Evolutionary conservation across 2,888 invertebrate species (phyloP), one percentile per base, ranked within the genome.

Genomic region (Dyspetes luteomarginatus): DNA sequence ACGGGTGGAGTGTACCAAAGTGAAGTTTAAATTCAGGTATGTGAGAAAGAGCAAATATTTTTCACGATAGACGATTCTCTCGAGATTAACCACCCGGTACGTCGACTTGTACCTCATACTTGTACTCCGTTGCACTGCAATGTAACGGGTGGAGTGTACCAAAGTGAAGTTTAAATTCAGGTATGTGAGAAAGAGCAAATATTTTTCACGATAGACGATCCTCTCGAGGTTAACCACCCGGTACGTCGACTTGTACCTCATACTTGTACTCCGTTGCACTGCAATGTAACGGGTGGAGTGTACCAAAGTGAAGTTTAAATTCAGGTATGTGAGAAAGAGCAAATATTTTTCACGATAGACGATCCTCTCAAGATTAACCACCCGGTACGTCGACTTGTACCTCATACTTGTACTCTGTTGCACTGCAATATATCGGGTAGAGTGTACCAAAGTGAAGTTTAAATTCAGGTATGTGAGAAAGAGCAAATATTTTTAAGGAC

Each of bases 51-150:
- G 36, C 1, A 36, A 50, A 45, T 58, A 67, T 58, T 76, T 76
- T 67, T 30, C 62, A 62, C 71, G 60, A 17, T 45, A 24, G 50
- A 19, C 62, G 41, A 58, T 72, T 30, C 28, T 67, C 74, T 62
- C 68, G 82, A 78, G 65, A 55, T 78, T 80, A 73, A 12, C 82
- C 84, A 84, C 84, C 82, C 82, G 83, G 79, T 83, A 84, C 73
- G 78, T 80, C 65, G 78, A 55, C 15, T 67, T 64, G 56, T 43
- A 3, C n/a, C 22, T 15, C 36, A n/a, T n/a, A n/a, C n/a, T n/a
- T n/a, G n/a, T n/a, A n/a, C n/a, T n/a, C n/a, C n/a, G n/a, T n/a
- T n/a, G n/a, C n/a, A n/a, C n/a, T n/a, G n/a, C n/a, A n/a, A n/a
- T n/a, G n/a, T n/a, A n/a, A n/a, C n/a, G n/a, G n/a, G n/a, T n/a